Percentiles rank a stretch among this genome's conserved stretches.
These are phyloP conservation scores for Nibea coibor DNA, from an alignment of 2,113 vertebrate species.

Conservation along the genomic window DNA sequence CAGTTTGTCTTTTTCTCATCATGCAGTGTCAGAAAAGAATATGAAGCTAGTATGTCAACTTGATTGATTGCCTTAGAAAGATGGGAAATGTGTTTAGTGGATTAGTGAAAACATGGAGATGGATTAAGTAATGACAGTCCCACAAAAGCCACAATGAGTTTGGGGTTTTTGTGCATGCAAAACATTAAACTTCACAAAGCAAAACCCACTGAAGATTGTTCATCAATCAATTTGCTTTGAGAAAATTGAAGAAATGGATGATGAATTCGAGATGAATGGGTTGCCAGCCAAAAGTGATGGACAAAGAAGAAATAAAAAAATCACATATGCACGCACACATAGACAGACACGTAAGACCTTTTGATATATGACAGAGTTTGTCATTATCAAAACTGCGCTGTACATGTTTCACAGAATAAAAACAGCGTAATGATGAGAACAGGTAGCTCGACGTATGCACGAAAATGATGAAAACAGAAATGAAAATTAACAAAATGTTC, in stretches of 20 bases:
- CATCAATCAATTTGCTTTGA: conserved; percentile 76
- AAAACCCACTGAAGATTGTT: conserved; percentile 67
- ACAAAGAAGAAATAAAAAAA: conserved; percentile 38
- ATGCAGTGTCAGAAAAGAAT: conserved; percentile 59
- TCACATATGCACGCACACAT: conserved; percentile 5
- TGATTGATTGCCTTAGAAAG: conserved; percentile 74
- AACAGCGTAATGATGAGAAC: conserved; percentile 14
- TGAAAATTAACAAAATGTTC: conserved; percentile 32
- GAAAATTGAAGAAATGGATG: conserved; percentile 73
- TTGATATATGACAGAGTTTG: conserved; percentile 51
- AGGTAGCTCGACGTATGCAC: conserved; percentile 15
- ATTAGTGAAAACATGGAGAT: conserved; percentile 77
- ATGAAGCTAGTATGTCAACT: conserved; percentile 64
- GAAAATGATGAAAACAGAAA: conserved; percentile 41
- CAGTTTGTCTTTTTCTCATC: conserved; percentile 63
- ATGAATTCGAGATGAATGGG: conserved; percentile 73
- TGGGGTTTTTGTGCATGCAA: conserved; percentile 56
- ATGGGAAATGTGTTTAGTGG: conserved; percentile 68
- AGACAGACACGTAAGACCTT: conserved; percentile 33
- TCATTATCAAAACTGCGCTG: conserved; percentile 47
- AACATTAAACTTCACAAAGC: conserved; percentile 65
- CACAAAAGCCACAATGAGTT: conserved; percentile 68
- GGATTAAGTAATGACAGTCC: conserved; percentile 73
- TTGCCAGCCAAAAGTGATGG: conserved; percentile 71
- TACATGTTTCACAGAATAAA: conserved; percentile 39